Base-by-base conservation (phyloP, 2,888 invertebrate genomes). In the Saturnia japonica region DNA sequence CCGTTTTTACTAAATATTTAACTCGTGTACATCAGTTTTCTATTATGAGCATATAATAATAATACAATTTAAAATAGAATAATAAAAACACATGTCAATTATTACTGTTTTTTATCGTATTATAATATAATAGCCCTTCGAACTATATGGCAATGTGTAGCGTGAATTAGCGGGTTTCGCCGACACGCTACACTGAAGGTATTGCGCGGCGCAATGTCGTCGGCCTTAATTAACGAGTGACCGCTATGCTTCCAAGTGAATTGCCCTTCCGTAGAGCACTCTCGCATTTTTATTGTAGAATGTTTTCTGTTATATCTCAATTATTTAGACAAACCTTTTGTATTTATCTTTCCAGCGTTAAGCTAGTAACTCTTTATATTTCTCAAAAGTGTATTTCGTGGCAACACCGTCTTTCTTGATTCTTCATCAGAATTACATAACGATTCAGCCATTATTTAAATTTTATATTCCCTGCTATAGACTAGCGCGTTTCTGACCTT, bases 131-230 rank as follows among this genome's bases (percentile, higher is more conserved):
- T 28, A 60, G 28, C 8, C 14, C 0, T 28, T 28, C 11, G 9
- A 47, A 51, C 69, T 28, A 25, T n/a, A 4, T 19, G 51, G 19
- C 75, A 19, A 71, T 77, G 74, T 77, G 77, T 78, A 28, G 43
- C 40, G 14, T 62, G 51, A 77, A 78, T 78, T 80, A 82, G 80
- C 78, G 77, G 80, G 80, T 75, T 77, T 75, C 78, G 80, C 77
- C 77, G 82, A 81, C 79, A 76, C 78, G 80, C 73, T 76, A 73
- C 71, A 72, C 68, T 45, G 72, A 74, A 74, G 74, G 75, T 71
- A 79, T 75, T 75, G 75, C 73, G 75, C 28, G 69, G 40, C 69
- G 71, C 77, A 76, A 79, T 78, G 82, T 79, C 79, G 76, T 78
- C 78, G 73, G 28, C 68, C 60, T 70, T 71, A 71, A 71, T 71